These are phyloP conservation scores for Callithrix jacchus DNA, from an alignment of 2,113 vertebrate genomes.

Conservation along the genomic window DNA sequence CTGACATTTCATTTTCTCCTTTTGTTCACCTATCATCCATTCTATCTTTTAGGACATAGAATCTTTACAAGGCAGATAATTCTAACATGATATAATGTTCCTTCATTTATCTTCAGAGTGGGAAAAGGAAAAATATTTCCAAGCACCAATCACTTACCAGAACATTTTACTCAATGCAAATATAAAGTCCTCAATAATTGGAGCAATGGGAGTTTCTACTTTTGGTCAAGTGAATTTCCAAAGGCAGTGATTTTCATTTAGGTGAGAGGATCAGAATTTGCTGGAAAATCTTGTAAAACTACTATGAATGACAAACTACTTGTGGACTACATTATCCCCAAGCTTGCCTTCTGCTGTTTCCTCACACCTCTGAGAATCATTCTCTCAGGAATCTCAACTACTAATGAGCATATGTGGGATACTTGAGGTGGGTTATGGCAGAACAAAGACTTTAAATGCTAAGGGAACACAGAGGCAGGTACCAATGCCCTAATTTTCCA, in stretches of 20 bases:
- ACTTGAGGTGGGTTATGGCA: neutral
- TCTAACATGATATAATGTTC: neutral
- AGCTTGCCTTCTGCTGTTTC: neutral
- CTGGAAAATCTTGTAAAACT: neutral
- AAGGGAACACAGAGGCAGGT: neutral
- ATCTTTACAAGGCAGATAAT: neutral
- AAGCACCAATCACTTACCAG: neutral
- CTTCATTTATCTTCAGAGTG: neutral
- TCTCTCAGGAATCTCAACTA: neutral
- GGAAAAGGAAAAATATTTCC: neutral
- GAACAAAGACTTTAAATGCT: neutral
- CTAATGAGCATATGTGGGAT: neutral
- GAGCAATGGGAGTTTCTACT: neutral
- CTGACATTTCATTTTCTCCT: neutral
- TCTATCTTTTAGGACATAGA: neutral
- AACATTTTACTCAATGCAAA: neutral
- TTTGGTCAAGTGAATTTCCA: constrained; percentile 12
- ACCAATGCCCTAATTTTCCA: neutral
- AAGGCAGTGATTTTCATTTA: constrained; percentile 4
- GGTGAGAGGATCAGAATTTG: neutral
- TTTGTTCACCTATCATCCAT: neutral
- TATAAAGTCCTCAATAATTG: neutral
- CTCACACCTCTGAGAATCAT: neutral
- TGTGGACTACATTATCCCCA: neutral
- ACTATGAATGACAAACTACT: neutral